Conservation (phyloP, 2,888 invertebrate genomes). For the Patella pellucida region DNA sequence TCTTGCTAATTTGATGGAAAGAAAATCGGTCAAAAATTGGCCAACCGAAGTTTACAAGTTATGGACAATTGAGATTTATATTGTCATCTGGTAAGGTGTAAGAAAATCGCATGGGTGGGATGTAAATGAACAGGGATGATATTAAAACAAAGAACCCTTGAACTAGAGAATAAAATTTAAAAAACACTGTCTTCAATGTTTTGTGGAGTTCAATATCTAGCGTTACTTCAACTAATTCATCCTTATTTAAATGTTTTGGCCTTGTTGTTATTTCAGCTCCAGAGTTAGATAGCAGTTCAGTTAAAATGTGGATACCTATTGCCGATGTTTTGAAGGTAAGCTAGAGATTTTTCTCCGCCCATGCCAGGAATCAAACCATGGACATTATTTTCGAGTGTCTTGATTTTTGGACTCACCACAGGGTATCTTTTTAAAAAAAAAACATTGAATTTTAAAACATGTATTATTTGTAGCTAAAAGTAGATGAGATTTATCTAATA, state of each 20-base stretch:
- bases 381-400: not conserved
- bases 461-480: slow-evolving; percentile 40
- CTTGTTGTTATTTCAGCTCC: slow-evolving; percentile 42
- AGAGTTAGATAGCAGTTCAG: slow-evolving; percentile 52
- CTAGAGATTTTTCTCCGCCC: too few species aligned
- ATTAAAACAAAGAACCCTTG: too few species aligned
- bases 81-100: too few species aligned
- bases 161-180: not conserved
- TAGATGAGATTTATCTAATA: slow-evolving; percentile 54
- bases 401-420: not conserved
- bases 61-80: too few species aligned
- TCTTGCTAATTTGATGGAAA: too few species aligned
- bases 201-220: too few species aligned
- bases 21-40: too few species aligned
- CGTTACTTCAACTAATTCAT: not conserved
- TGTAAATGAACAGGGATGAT: too few species aligned
- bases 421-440: not conserved
- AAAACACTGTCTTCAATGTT: not conserved
- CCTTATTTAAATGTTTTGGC: not conserved
- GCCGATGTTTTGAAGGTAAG: slow-evolving; percentile 52
- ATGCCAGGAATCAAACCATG: too few species aligned
- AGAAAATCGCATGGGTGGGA: too few species aligned
- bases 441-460: not conserved
- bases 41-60: too few species aligned
- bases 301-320: slow-evolving; percentile 49